Conservation (phyloP, 2,113 vertebrate genomes). For the Pteruthius melanotis region DNA sequence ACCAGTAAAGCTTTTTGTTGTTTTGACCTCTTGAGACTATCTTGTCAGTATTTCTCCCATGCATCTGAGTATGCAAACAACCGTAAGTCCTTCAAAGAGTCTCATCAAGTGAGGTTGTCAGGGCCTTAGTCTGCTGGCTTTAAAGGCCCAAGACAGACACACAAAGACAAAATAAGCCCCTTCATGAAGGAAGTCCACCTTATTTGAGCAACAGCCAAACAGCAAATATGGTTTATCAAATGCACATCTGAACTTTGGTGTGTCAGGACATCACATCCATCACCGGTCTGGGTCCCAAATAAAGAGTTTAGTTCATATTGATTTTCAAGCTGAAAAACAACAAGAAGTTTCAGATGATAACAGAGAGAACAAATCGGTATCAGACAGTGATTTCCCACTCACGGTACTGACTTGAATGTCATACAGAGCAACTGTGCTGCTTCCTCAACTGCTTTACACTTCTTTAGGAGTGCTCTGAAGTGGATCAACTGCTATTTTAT, state of each 20-base stretch:
- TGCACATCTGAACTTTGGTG: background rate
- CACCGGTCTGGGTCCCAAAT: background rate
- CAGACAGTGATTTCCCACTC: background rate
- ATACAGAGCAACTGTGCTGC: background rate
- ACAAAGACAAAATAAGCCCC: background rate
- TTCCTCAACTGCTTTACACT: background rate
- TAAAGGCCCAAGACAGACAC: background rate
- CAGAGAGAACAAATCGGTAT: background rate
- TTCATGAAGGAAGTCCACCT: background rate
- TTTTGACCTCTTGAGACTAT: background rate
- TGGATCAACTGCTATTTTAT: background rate
- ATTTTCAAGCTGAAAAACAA: background rate
- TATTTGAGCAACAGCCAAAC: background rate
- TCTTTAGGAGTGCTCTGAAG: background rate
- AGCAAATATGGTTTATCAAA: background rate
- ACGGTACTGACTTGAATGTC: fast-evolving
- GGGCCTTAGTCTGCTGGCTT: background rate
- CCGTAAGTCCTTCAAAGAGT: background rate
- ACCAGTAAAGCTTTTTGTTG: background rate
- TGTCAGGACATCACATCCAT: background rate
- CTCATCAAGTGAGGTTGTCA: background rate
- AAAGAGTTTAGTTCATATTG: background rate
- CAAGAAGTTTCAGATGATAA: background rate
- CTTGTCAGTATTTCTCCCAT: background rate
- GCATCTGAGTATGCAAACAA: background rate